phyloP scores from a whole-genome alignment of 2,797 vertebrate species.

The Sebastolobus alascanus region DNA sequence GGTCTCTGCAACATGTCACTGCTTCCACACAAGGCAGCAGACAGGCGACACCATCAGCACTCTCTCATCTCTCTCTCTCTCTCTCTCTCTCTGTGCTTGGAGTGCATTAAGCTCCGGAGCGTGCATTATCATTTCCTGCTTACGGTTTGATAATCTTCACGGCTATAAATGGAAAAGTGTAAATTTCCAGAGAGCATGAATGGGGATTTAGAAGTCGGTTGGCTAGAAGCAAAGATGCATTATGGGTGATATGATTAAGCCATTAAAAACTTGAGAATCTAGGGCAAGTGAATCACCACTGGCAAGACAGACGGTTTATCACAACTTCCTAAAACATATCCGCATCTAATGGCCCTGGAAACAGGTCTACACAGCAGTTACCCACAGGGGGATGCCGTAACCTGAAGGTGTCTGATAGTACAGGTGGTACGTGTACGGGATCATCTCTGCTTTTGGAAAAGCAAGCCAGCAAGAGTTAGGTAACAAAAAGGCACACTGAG shows the following conservation, averaged over 20 bases:
- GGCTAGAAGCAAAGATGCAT: conserved; percentile 63
- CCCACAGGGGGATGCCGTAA: background rate
- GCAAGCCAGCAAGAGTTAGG: conserved; percentile 14
- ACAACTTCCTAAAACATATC: conserved; percentile 44
- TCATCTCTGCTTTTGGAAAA: conserved; percentile 25
- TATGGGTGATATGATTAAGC: conserved; percentile 67
- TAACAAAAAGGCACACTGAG: background rate
- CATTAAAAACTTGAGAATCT: conserved; percentile 69
- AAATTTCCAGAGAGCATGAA: conserved; percentile 61
- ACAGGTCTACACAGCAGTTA: conserved; percentile 5
- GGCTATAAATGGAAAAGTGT: conserved; percentile 70
- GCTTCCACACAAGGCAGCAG: conserved; percentile 36
- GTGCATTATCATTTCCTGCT: conserved; percentile 62
- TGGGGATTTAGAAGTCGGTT: conserved; percentile 62
- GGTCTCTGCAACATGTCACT: conserved; percentile 42
- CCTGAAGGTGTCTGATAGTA: conserved; percentile 4
- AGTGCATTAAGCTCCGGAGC: conserved; percentile 51
- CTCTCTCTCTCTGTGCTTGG: conserved; percentile 16
- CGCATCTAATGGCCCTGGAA: conserved; percentile 10
- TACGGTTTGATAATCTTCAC: conserved; percentile 70
- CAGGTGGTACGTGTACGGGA: background rate
- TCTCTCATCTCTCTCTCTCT: background rate
- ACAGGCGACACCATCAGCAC: conserved; percentile 37
- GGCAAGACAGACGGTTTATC: conserved; percentile 67
- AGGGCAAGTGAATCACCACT: conserved; percentile 59